Evolutionary conservation across 2,797 vertebrate species (phyloP), one percentile per base, ranked within the genome.

Genomic region (Cryptoprocta ferox): DNA sequence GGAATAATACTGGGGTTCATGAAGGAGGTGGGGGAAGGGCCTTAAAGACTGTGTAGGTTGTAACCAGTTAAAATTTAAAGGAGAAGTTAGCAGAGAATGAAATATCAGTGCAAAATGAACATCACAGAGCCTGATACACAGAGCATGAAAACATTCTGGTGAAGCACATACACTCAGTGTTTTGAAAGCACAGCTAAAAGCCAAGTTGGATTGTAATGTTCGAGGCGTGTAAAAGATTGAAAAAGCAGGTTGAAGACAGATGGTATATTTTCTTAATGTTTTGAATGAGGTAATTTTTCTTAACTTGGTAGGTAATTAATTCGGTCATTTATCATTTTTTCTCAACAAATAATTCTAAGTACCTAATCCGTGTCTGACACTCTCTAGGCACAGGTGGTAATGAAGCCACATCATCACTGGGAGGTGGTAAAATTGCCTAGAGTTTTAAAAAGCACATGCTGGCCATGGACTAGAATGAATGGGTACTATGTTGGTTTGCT

Each of bases 251-350:
- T 85, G 53, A 93, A 14, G 35, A 66, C 75, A 84, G 71, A 65
- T 86, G n/a, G 37, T 14, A 79, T 78, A 66, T 92, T 75, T 89
- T 93, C 37, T 95, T 48, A 91, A 15, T 83, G 45, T 45, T 80
- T 88, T 45, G 10, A 95, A 84, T 80, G 50, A 94, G 75, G 56
- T 78, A 59, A 75, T 87, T 95, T 94, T 39, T 45, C 61, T 81
- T 71, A 85, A 68, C 3, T 21, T 84, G 39, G 35, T 28, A 56
- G 37, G n/a, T 95, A 39, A 65, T 70, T 89, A 30, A 75, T 91
- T 71, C 87, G 45, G 30, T 89, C 48, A 65, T 81, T 91, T 86
- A 37, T 92, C 10, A 42, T 42, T 59, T 86, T 88, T 90, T 68
- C n/a, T 42, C 21, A 91, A 35, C 11, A 73, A 61, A 79, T 30